Conservation (phyloP, 64 coral and sea anemone species). For the Trachythela sp. region DNA sequence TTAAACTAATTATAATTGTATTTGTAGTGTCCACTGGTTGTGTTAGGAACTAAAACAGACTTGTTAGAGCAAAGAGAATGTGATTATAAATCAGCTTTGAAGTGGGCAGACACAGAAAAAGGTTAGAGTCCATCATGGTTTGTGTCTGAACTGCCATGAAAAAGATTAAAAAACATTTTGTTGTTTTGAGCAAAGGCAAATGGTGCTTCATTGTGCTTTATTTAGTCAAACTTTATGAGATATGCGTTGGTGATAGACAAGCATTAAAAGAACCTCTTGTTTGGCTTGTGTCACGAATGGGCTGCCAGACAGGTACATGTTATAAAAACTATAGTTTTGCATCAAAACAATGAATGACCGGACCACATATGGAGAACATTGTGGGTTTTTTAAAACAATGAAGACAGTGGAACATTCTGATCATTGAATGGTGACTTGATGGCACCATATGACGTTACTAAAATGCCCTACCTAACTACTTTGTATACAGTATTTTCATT, state of each 20-base stretch:
- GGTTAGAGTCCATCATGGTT: neutral
- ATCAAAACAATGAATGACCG: too few species aligned
- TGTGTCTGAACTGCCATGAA: neutral
- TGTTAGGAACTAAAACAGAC: slow-evolving; percentile 17
- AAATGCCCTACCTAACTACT: too few species aligned
- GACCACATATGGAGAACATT: too few species aligned
- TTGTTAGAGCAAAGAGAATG: slow-evolving; percentile 9
- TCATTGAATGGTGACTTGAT: too few species aligned
- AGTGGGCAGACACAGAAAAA: neutral
- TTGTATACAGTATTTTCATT: neutral
- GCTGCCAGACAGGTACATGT: neutral
- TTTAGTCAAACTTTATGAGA: slow-evolving; percentile 19
- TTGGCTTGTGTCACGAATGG: slow-evolving; percentile 8
- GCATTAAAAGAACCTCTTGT: slow-evolving; percentile 15
- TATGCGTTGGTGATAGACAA: slow-evolving; percentile 14
- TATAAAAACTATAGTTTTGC: neutral
- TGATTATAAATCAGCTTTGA: slow-evolving; percentile 2
- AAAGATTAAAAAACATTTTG: neutral
- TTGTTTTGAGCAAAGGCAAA: too few species aligned
- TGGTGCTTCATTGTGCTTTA: neutral
- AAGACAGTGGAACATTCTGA: too few species aligned
- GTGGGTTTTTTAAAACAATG: too few species aligned
- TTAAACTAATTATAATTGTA: neutral
- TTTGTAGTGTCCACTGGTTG: neutral
- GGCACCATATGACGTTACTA: too few species aligned